Conservation (phyloP, 2,888 invertebrate genomes). For the Drosophila meridiana region DNA sequence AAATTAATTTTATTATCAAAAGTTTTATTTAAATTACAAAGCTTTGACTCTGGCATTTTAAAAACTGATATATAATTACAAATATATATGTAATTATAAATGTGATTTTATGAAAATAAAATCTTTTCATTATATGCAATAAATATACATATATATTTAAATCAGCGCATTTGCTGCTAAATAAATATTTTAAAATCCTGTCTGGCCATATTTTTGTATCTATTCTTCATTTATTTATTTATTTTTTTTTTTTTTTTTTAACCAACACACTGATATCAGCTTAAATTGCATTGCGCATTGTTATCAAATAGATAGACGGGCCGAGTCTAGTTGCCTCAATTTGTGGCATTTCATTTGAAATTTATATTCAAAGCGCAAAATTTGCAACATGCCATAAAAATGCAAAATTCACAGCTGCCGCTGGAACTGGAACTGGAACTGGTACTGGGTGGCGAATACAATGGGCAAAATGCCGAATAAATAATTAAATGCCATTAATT, state of each 20-base stretch:
- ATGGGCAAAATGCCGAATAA: slow-evolving; percentile 76
- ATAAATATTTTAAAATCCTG: slow-evolving; percentile 9
- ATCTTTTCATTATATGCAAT: slow-evolving; percentile 1
- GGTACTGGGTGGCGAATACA: slow-evolving; percentile 30
- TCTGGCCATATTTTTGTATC: neutral
- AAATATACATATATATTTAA: neutral
- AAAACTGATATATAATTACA: neutral
- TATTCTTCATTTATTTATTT: neutral
- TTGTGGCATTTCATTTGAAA: slow-evolving; percentile 24
- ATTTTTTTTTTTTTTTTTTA: neutral
- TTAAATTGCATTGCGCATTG: slow-evolving; percentile 18
- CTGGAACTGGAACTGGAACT: slow-evolving; percentile 27
- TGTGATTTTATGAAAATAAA: neutral
- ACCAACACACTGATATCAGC: neutral
- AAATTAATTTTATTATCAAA: neutral
- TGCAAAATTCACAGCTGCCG: slow-evolving; percentile 71
- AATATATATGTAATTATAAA: neutral
- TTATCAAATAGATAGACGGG: slow-evolving; percentile 22
- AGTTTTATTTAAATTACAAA: neutral
- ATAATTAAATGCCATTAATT: slow-evolving; percentile 79
- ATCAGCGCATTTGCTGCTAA: neutral
- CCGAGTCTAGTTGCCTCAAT: slow-evolving; percentile 3
- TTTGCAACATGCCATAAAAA: slow-evolving; percentile 64
- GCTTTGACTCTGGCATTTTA: neutral
- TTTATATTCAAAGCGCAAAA: slow-evolving; percentile 54